Evolutionary conservation across 2,797 vertebrate genomes (phyloP).

Genomic region (Eulemur coronatus): DNA sequence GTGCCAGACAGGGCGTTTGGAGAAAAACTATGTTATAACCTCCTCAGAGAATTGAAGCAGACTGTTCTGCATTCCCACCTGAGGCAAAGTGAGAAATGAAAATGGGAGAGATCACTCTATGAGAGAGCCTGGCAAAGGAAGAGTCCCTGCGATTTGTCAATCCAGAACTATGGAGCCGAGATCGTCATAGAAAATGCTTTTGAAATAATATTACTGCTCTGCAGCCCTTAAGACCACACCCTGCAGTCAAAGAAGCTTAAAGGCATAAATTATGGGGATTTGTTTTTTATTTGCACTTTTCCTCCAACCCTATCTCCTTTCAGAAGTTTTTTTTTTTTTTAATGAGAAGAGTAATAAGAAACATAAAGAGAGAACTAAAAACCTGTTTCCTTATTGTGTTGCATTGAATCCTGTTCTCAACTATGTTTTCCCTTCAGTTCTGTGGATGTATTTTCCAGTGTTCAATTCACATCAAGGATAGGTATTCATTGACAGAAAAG

Average conservation of each 20-base stretch:
- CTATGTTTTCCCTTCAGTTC: neutral
- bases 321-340: neutral
- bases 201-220: neutral
- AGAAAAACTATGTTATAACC: conserved; percentile 36
- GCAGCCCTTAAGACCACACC: neutral
- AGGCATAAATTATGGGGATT: neutral
- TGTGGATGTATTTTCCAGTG: neutral
- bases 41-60: conserved; percentile 43
- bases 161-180: neutral
- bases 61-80: neutral
- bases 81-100: neutral
- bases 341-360: neutral
- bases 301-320: neutral
- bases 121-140: neutral
- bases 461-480: neutral
- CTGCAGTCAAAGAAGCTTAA: neutral
- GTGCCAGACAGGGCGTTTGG: conserved; percentile 32
- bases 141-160: neutral
- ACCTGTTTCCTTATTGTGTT: neutral
- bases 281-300: neutral
- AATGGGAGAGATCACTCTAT: neutral
- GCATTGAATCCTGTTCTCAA: neutral
- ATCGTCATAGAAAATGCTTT: neutral
- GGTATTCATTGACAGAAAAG: neutral
- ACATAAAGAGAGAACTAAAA: neutral